Percentiles rank a stretch among this genome's conserved stretches.
These are phyloP conservation scores for Eumeta japonica DNA, from an alignment of 1,140 invertebrate species.

Conservation along the genomic window DNA sequence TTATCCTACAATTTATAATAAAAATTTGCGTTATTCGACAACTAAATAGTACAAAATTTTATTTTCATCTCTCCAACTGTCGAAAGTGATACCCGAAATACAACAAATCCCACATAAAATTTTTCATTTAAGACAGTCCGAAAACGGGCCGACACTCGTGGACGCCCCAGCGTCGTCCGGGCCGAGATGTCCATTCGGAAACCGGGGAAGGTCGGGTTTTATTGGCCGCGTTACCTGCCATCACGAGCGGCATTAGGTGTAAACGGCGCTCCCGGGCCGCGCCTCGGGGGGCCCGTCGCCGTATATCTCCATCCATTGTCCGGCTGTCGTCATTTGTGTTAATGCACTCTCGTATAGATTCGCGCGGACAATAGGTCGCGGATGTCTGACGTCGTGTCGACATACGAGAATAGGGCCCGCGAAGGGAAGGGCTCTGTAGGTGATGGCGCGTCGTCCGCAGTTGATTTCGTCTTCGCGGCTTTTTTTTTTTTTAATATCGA, in stretches of 20 bases:
- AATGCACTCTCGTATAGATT: constrained; percentile 54
- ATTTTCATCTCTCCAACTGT: too few relatives aligned
- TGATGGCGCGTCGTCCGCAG: too few relatives aligned
- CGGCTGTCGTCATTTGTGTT: constrained; percentile 55
- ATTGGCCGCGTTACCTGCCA: constrained; percentile 52
- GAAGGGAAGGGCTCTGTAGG: too few relatives aligned
- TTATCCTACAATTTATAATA: too few relatives aligned
- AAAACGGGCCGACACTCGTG: too few relatives aligned
- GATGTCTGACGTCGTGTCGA: constrained; percentile 41
- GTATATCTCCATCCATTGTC: constrained; percentile 40
- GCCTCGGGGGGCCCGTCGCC: constrained; percentile 28
- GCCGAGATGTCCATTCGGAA: too few relatives aligned
- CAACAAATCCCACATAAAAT: constrained; percentile 53
- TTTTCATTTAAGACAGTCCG: too few relatives aligned
- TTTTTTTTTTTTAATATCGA: constrained; percentile 13
- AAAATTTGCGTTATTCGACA: too few relatives aligned
- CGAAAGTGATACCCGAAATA: constrained; percentile 33
- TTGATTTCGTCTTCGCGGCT: too few relatives aligned
- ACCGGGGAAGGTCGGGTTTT: constrained; percentile 46
- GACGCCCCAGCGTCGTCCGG: too few relatives aligned
- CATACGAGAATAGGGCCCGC: too few relatives aligned
- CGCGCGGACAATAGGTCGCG: constrained; percentile 48
- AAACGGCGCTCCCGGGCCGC: constrained; percentile 48
- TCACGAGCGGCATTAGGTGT: constrained; percentile 51
- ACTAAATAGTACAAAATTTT: too few relatives aligned